A percentile compares a stretch with the other conserved stretches of the same genome.
phyloP scores from a whole-genome alignment of 2,888 invertebrate genomes.

The Lottia gigantea region DNA sequence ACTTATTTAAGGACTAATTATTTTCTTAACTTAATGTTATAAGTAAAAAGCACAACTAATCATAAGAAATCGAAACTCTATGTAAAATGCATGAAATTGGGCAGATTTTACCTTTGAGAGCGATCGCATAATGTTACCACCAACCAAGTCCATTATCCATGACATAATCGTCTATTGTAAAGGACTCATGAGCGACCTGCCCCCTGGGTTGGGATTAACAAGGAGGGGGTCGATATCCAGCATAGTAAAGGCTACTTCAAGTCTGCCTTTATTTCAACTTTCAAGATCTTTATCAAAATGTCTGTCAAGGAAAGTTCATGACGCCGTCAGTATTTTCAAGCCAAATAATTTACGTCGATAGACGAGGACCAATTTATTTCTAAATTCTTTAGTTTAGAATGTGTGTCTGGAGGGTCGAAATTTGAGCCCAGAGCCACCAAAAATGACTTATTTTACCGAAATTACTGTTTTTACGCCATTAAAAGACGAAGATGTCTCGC shows the following conservation, averaged over 20 bases:
- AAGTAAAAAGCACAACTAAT: neutral
- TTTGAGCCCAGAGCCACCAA: neutral
- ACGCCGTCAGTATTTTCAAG: too few relatives aligned
- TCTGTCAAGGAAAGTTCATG: too few relatives aligned
- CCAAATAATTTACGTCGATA: too few relatives aligned
- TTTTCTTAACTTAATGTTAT: too few relatives aligned
- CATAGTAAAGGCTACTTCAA: neutral
- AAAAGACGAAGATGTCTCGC: neutral
- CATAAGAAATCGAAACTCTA: neutral
- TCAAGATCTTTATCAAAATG: too few relatives aligned
- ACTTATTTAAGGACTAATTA: too few relatives aligned
- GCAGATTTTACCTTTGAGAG: neutral
- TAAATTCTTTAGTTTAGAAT: too few relatives aligned
- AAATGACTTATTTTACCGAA: neutral
- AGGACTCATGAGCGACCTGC: neutral
- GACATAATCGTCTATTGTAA: neutral
- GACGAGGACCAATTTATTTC: too few relatives aligned
- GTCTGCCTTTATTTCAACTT: neutral
- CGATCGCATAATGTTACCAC: neutral
- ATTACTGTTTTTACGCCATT: constrained; percentile 9
- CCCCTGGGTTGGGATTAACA: neutral
- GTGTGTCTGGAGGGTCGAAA: neutral
- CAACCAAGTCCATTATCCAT: neutral
- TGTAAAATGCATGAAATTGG: constrained; percentile 6
- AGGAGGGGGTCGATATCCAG: neutral